These are phyloP conservation scores for Coilia nasus DNA, from an alignment of 2,797 vertebrate genomes.

Conservation along the genomic window DNA sequence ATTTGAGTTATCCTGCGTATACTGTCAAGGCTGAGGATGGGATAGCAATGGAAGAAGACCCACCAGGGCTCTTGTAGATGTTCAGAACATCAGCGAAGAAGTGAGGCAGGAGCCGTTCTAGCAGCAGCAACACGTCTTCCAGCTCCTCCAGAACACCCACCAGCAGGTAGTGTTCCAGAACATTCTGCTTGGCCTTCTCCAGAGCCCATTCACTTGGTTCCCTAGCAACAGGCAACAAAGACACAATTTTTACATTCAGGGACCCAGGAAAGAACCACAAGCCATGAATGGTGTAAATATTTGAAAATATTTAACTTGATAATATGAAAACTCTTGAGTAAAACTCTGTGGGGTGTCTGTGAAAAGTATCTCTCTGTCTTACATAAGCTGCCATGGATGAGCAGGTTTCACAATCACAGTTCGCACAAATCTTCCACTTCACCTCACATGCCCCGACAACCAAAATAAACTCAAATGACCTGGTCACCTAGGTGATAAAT, in stretches of 20 bases:
- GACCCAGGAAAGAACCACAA: neutral
- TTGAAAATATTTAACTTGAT: neutral
- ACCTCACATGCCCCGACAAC: neutral
- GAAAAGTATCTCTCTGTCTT: neutral
- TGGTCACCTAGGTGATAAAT: neutral
- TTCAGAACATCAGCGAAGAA: conserved; percentile 93
- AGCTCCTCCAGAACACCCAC: conserved; percentile 96
- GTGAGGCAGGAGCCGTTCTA: conserved; percentile 98
- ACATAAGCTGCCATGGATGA: neutral
- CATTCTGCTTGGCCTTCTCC: conserved; percentile 92
- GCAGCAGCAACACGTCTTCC: conserved; percentile 93
- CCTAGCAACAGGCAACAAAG: conserved; percentile 66
- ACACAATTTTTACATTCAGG: neutral
- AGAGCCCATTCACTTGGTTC: conserved; percentile 95
- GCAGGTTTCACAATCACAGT: neutral
- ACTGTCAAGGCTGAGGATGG: neutral
- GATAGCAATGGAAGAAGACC: neutral
- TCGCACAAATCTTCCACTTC: conserved; percentile 14
- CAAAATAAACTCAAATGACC: neutral
- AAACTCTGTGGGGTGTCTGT: neutral
- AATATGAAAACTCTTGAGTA: neutral
- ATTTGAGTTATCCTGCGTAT: neutral
- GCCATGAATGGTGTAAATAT: neutral
- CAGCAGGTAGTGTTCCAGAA: conserved; percentile 94
- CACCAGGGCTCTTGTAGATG: conserved; percentile 97